Base-by-base conservation (phyloP, 2,888 invertebrate species). In the Drosophila subquinaria region DNA sequence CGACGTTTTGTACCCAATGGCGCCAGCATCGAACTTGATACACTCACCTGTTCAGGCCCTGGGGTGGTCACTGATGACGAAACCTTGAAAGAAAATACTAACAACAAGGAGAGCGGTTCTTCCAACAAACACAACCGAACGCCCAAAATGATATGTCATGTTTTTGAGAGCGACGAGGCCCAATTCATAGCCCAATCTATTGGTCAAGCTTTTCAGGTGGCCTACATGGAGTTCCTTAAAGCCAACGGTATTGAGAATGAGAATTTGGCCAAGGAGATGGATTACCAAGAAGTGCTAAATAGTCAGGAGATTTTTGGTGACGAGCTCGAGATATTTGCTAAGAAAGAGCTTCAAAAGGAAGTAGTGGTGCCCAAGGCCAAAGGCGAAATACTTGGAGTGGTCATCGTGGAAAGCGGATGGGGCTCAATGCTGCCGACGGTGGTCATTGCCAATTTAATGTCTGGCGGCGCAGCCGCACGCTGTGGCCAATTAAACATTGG, bases 391-490 rank as follows among this genome's bases (percentile, higher is more conserved):
- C 94, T 99, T 43, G 99, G 99, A 15, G 98, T 99, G 76, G 99
- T 99, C 56, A 98, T 99, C 86, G 99, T 99, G 70, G 99, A 99
- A 93, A 99, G 99, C 0, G 99, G 99, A 40, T 99, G 99, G 99
- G 99, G 99, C 30, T 99, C 98, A 27, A 99, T 99, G 99, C 94
- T 99, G 84, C 99, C 99, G n/a, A 99, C 99, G 0, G 99, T 99
- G 53, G 99, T 99, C 53, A 98, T 99, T 89, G 99, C 99, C 57
- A 99, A 99, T 94, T 94, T 99, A 83, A 97, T 98, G 82, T 98
- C 99, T 10, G 96, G 97, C 3, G 99, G 99, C 1, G 99, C 99
- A 1, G 99, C 99, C 8, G 99, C 99, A 0, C 94, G 99, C 27
- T 99, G 99, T 92, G 99, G 99, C 23, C 98, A 98, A 91, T 95